phyloP scores from a whole-genome alignment of 64 coral and sea anemone species.

The Actinia equina region DNA sequence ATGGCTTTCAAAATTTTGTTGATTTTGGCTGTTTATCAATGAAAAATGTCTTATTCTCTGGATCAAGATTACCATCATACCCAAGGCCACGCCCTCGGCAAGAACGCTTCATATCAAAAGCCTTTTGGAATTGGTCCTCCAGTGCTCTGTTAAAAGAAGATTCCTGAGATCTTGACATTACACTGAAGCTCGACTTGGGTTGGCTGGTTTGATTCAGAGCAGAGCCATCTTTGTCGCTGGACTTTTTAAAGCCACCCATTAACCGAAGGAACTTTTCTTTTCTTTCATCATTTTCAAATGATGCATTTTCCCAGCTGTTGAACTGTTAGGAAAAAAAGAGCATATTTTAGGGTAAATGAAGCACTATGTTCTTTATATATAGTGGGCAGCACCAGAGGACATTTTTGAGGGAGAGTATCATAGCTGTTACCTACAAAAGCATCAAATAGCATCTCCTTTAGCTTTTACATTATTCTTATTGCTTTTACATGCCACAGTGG shows the following conservation, averaged over 20 bases:
- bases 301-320: conserved; percentile 37
- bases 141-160: conserved; percentile 4
- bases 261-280: conserved; percentile 54
- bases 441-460: too few species aligned
- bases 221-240: not conserved
- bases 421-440: too few species aligned
- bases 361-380: too few species aligned
- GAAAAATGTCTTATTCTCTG: conserved; percentile 46
- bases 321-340: conserved; percentile 16
- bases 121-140: conserved; percentile 45
- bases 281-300: conserved; percentile 34
- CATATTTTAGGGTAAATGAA: not conserved
- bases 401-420: too few species aligned
- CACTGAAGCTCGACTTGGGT: conserved; percentile 17
- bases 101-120: conserved; percentile 27
- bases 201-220: not conserved
- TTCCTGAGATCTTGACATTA: conserved; percentile 36
- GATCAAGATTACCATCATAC: conserved; percentile 50
- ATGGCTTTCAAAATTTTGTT: conserved; percentile 5
- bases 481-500: too few species aligned
- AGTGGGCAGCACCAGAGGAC: too few species aligned
- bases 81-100: conserved; percentile 41
- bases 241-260: conserved; percentile 56
- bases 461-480: too few species aligned
- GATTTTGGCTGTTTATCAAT: conserved; percentile 48